phyloP scores from a whole-genome alignment of 53 echinoderm and acorn worm species.

The Patiria pectinifera region DNA sequence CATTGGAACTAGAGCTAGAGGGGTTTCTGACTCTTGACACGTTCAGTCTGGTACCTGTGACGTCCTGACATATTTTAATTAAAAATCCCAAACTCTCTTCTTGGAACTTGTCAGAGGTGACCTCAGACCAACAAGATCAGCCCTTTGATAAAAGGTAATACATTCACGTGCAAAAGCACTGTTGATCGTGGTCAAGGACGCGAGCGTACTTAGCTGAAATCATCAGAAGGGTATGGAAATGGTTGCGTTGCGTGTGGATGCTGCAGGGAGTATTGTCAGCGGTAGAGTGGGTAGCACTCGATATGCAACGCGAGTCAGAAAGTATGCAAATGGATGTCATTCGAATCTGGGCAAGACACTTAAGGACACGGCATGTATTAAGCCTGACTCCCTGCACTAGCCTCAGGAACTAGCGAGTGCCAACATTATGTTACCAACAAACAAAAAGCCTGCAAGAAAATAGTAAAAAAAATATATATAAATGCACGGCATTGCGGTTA shows the following conservation, averaged over 20 bases:
- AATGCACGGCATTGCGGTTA: neutral
- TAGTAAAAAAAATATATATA: too few species aligned
- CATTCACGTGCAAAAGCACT: neutral
- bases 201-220: neutral
- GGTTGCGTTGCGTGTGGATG: neutral
- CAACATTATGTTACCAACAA: neutral
- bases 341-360: constrained; percentile 13
- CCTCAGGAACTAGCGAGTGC: neutral
- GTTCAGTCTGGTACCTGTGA: constrained; percentile 4
- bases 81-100: neutral
- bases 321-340: constrained; percentile 38
- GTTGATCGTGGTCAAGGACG: neutral
- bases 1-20: too few species aligned
- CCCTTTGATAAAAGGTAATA: too few species aligned
- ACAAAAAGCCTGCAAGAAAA: neutral
- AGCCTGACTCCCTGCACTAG: neutral
- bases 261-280: neutral
- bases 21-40: neutral
- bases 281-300: neutral
- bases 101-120: neutral
- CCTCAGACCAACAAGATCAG: neutral
- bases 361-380: neutral
- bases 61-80: neutral
- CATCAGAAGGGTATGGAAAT: neutral
- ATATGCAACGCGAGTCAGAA: constrained; percentile 4